A percentile compares a stretch with the other conserved stretches of the same genome.
Evolutionary conservation across 1,140 invertebrate species (phyloP).

Genomic region (Drusus annulatus): DNA sequence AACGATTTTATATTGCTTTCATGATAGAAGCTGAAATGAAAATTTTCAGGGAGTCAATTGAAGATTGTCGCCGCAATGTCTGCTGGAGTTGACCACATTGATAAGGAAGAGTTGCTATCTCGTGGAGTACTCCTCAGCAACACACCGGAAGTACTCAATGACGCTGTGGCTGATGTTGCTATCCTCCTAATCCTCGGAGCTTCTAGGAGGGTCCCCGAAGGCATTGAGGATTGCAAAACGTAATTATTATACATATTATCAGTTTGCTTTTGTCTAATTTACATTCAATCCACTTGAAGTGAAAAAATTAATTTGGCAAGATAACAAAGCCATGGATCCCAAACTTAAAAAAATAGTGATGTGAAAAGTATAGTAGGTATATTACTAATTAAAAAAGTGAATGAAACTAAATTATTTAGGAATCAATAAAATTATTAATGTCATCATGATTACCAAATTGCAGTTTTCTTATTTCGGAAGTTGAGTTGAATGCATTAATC

Average conservation of each 20-base stretch:
- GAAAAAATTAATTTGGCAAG: no score
- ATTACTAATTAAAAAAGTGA: no score
- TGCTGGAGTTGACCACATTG: conserved; percentile 86
- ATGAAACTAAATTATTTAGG: no score
- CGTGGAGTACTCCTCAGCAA: conserved; percentile 82
- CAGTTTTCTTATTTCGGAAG: no score
- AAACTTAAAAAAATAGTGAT: no score
- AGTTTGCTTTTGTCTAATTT: no score
- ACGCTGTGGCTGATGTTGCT: conserved; percentile 88
- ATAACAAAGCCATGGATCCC: no score
- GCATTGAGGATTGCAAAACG: conserved; percentile 76
- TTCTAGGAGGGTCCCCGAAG: conserved; percentile 82
- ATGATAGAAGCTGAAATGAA: not conserved
- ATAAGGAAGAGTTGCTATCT: conserved; percentile 76
- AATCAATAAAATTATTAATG: no score
- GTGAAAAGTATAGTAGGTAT: no score
- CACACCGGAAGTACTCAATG: conserved; percentile 85
- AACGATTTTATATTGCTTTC: not conserved
- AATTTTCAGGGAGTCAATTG: conserved; percentile 77
- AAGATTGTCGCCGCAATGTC: conserved; percentile 92
- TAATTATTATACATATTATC: conserved; percentile 62
- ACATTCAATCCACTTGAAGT: no score
- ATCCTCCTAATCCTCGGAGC: conserved; percentile 83
- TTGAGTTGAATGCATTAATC: no score
- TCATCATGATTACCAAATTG: no score